phyloP scores from a whole-genome alignment of 1,140 invertebrate genomes.

The Drosophila insularis region DNA sequence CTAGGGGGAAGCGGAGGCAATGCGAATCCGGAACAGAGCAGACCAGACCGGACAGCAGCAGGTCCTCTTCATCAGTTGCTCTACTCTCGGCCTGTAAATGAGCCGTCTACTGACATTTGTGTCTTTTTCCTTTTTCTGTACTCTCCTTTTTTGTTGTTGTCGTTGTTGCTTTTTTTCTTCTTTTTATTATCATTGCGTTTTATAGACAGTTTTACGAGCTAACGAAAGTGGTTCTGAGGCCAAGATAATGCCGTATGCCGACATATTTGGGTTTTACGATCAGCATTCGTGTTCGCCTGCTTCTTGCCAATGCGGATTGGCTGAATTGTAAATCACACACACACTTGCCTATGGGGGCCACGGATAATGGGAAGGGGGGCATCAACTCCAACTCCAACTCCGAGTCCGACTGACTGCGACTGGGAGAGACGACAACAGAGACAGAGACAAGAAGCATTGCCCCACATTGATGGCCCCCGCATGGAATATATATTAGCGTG shows the following conservation, averaged over 20 bases:
- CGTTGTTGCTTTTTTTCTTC: neutral
- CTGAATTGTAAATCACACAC: constrained; percentile 64
- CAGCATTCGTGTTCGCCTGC: constrained; percentile 26
- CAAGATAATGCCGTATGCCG: constrained; percentile 61
- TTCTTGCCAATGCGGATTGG: constrained; percentile 48
- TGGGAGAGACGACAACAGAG: neutral
- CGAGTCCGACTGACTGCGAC: too few relatives aligned
- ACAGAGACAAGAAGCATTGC: constrained; percentile 15
- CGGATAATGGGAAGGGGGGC: neutral
- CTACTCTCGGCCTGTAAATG: constrained; percentile 51
- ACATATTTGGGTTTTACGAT: constrained; percentile 73
- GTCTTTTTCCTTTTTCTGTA: constrained; percentile 24
- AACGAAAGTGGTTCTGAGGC: constrained; percentile 75
- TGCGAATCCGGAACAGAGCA: neutral
- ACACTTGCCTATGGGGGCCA: constrained; percentile 43
- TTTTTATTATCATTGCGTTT: constrained; percentile 79
- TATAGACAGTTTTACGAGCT: constrained; percentile 80
- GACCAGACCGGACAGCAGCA: constrained; percentile 18
- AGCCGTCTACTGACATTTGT: constrained; percentile 53
- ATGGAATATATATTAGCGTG: constrained; percentile 70
- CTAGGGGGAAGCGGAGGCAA: neutral
- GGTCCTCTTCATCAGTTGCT: constrained; percentile 26
- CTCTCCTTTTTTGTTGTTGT: constrained; percentile 57
- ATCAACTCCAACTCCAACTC: too few relatives aligned
- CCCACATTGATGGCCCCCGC: constrained; percentile 17